Percentiles rank a stretch among this genome's conserved stretches.
These are phyloP conservation scores for Zaprionus lachaisei DNA, from an alignment of 1,140 invertebrate genomes.

Conservation along the genomic window DNA sequence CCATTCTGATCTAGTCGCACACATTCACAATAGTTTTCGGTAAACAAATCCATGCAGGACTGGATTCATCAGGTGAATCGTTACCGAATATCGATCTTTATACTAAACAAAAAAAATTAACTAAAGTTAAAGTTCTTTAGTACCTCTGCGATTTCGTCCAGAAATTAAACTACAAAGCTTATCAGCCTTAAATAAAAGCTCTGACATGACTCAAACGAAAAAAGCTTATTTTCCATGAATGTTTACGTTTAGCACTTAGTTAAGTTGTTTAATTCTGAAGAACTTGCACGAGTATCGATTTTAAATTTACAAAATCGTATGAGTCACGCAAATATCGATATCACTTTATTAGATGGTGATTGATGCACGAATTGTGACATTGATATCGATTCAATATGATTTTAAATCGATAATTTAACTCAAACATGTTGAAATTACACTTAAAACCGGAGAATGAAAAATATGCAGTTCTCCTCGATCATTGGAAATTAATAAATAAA, in stretches of 20 bases:
- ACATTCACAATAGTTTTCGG: neutral
- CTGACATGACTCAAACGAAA: neutral
- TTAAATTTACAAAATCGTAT: neutral
- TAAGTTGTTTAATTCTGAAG: neutral
- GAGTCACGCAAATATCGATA: neutral
- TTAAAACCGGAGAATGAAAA: constrained; percentile 22
- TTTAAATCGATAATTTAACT: constrained; percentile 6
- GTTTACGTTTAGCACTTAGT: neutral
- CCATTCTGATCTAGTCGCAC: neutral
- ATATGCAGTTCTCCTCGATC: constrained; percentile 59
- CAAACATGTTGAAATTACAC: constrained; percentile 55
- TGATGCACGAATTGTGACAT: neutral
- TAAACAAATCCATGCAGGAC: neutral
- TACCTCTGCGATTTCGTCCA: neutral
- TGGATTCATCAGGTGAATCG: neutral
- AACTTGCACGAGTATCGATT: neutral
- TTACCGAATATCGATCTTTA: neutral
- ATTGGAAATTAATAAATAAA: constrained; percentile 63
- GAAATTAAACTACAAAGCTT: neutral
- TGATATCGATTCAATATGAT: neutral
- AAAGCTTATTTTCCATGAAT: neutral
- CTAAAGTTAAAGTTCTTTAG: too few species aligned
- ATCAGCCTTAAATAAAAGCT: neutral
- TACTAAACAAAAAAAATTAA: too few species aligned
- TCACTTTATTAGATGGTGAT: neutral